phyloP scores from a whole-genome alignment of 2,113 vertebrate genomes.

The Lynx canadensis region DNA sequence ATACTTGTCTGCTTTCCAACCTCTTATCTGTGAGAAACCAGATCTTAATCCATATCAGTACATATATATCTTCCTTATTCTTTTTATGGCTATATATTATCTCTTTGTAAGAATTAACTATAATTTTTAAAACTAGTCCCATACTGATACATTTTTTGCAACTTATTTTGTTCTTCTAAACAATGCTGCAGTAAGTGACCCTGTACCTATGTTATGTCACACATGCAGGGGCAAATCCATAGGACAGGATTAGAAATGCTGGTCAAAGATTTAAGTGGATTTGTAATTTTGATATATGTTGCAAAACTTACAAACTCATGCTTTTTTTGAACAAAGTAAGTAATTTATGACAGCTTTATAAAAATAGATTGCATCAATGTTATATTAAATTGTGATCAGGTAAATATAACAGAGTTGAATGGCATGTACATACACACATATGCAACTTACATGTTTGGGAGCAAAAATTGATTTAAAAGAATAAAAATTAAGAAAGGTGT shows the following conservation, averaged over 20 bases:
- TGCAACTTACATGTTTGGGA: neutral
- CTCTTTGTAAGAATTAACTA: neutral
- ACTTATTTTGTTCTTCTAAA: neutral
- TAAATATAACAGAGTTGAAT: neutral
- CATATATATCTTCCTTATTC: neutral
- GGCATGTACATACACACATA: neutral
- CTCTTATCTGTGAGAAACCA: neutral
- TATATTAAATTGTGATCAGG: neutral
- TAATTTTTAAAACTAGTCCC: neutral
- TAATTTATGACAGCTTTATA: neutral
- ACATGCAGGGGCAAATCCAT: neutral
- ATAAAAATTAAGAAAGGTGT: constrained; percentile 22
- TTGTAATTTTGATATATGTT: neutral
- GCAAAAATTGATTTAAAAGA: neutral
- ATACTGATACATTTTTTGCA: neutral
- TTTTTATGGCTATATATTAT: neutral
- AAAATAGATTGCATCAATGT: neutral
- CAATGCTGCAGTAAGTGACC: neutral
- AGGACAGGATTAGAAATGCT: neutral
- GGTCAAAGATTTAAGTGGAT: neutral
- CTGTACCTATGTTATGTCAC: neutral
- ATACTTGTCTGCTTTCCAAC: neutral
- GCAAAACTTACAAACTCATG: neutral
- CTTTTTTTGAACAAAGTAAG: neutral
- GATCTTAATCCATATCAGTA: neutral